Base-by-base conservation (phyloP, 1,140 invertebrate genomes). In the Phthorimaea operculella region DNA sequence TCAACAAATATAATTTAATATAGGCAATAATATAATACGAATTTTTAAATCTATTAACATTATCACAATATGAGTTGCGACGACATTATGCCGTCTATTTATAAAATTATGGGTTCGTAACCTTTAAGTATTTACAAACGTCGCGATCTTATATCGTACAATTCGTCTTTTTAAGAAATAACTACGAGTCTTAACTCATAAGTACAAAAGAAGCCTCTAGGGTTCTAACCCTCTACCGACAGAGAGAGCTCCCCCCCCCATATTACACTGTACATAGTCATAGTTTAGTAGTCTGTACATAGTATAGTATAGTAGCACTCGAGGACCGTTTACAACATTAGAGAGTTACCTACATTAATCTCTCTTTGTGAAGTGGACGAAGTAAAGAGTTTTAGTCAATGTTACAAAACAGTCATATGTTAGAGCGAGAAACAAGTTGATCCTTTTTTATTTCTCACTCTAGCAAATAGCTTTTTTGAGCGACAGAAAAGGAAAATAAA, bases 1-100 rank as follows among this genome's bases (percentile, higher is more conserved):
- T 81, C 79, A 79, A 82, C 79, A 82, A 79, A 82, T 79, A 79
- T 79, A 79, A 79, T 79, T 79, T 72, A 79, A 76, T 75, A 80
- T 81, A 81, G 76, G 74, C 73, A 77, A 77, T 75, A 81, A 72
- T 80, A 76, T 75, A 72, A 78, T 78, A 79, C 77, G 77, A 77
- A 75, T 72, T 70, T 69, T 76, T 76, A 75, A 76, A 72, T 68
- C 73, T 81, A 81, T 71, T 70, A 76, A 79, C 78, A 69, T 79
- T 79, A 81, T 81, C 78, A 81, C 76, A 79, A 73, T 78, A 75
- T 68, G 76, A 79, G 76, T 76, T 68, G 60, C 76, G 74, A 78
- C 76, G 76, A 78, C 75, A 78, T 68, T 76, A 73, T 78, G 75
- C 75, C 75, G 75, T 78, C 75, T 76, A 67, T 65, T 70, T 67